A percentile compares a stretch with the other conserved stretches of the same genome.
Evolutionary conservation across 2,113 vertebrate species (phyloP).

Genomic region (Scatophagus argus): DNA sequence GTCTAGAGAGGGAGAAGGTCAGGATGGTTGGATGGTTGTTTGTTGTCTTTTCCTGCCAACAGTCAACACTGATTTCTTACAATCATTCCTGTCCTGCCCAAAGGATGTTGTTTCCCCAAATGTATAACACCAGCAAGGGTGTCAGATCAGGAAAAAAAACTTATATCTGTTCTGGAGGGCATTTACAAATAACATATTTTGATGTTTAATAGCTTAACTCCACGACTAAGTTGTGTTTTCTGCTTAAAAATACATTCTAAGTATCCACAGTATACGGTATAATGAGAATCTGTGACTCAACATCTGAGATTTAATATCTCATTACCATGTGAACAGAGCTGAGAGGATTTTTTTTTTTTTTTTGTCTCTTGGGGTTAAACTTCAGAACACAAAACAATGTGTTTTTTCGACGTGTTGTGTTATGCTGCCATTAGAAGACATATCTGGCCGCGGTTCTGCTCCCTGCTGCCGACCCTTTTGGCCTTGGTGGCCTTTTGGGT

Average conservation of each 20-base stretch:
- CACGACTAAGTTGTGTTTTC: neutral
- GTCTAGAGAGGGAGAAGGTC: neutral
- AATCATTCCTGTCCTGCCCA: too few species aligned
- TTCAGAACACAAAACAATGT: conserved; percentile 4
- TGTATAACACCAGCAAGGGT: too few species aligned
- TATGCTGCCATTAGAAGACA: neutral
- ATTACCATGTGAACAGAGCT: neutral
- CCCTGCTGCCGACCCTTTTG: conserved; percentile 56
- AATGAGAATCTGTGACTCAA: neutral
- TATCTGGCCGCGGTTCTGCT: conserved; percentile 35
- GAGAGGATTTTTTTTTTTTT: neutral
- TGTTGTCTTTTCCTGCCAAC: neutral
- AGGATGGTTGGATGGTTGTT: neutral
- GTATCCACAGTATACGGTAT: neutral
- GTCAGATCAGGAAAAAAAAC: neutral
- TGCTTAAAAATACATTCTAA: neutral
- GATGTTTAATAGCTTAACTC: neutral
- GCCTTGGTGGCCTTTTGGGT: conserved; percentile 49
- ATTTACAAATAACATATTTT: neutral
- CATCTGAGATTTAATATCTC: neutral
- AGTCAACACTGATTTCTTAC: neutral
- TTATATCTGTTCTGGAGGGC: neutral
- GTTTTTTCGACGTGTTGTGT: neutral
- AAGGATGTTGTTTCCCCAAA: too few species aligned
- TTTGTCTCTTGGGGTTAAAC: neutral